Conservation (phyloP, 1,140 invertebrate species). For the Pemphigus obesinymphae region DNA sequence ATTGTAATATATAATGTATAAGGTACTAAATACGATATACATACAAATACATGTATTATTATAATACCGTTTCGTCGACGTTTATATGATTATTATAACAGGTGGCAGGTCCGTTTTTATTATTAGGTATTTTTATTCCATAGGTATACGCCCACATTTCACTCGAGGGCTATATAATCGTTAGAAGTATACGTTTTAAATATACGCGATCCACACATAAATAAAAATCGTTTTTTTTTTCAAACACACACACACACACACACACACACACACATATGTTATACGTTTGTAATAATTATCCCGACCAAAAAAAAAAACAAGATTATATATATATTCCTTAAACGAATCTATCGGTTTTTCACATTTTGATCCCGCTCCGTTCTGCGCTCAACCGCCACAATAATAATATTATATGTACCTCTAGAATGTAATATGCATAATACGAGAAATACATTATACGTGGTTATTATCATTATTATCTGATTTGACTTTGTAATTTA, state of each 20-base stretch:
- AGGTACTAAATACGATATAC: neutral
- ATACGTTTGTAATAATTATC: neutral
- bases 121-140: neutral
- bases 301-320: slow-evolving; percentile 14
- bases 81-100: neutral
- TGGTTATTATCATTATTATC: slow-evolving; percentile 38
- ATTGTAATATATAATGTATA: neutral
- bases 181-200: neutral
- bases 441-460: neutral
- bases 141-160: slow-evolving; percentile 10
- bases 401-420: neutral
- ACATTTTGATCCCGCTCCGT: neutral
- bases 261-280: neutral
- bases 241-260: too few species aligned
- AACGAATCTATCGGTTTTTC: slow-evolving; percentile 21
- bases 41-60: too few species aligned
- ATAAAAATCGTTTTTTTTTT: neutral
- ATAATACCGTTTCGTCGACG: neutral
- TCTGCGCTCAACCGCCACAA: neutral
- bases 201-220: neutral
- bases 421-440: neutral
- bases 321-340: neutral
- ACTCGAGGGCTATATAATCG: slow-evolving; percentile 6
- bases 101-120: slow-evolving; percentile 18
- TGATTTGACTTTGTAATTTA: slow-evolving; percentile 1